Evolutionary conservation across 1,140 invertebrate genomes (phyloP).

Genomic region (Arion vulgaris): DNA sequence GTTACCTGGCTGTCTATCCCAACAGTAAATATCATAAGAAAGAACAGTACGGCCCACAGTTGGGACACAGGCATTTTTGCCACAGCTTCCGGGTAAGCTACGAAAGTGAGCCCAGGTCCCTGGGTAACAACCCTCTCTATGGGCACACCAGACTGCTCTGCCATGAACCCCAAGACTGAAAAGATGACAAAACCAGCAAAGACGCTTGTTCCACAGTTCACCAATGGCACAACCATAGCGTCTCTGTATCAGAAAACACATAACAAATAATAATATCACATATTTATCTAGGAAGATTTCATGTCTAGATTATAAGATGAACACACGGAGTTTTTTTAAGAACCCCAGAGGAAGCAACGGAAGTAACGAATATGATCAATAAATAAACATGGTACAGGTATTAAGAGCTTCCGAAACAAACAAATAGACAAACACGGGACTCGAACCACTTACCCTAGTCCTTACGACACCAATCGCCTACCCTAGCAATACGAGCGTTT

Average conservation of each 20-base stretch:
- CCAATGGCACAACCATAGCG: slow-evolving; percentile 21
- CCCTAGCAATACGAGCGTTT: no score
- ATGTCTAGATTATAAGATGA: no score
- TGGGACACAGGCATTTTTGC: slow-evolving; percentile 93
- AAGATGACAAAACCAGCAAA: slow-evolving; percentile 46
- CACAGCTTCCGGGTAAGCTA: slow-evolving; percentile 97
- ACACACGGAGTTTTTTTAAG: no score
- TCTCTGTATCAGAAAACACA: slow-evolving; percentile 32
- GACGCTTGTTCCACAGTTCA: slow-evolving; percentile 41
- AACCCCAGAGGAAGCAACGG: no score
- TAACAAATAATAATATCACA: no score
- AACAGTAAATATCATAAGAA: slow-evolving; percentile 95
- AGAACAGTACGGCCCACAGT: slow-evolving; percentile 97
- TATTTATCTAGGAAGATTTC: no score
- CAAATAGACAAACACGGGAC: no score
- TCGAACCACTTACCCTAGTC: no score
- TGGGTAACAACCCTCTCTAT: slow-evolving; percentile 22
- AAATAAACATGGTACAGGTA: no score
- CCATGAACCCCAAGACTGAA: slow-evolving; percentile 41
- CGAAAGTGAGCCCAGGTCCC: slow-evolving; percentile 81
- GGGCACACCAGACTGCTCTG: slow-evolving; percentile 17
- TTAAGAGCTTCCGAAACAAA: no score
- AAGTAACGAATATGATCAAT: no score
- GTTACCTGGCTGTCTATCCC: slow-evolving; percentile 90
- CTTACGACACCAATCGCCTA: no score